Evolutionary conservation across 1,140 invertebrate genomes (phyloP), one percentile per base, ranked within the genome.

Genomic region (Cardiocondyla obscurior): DNA sequence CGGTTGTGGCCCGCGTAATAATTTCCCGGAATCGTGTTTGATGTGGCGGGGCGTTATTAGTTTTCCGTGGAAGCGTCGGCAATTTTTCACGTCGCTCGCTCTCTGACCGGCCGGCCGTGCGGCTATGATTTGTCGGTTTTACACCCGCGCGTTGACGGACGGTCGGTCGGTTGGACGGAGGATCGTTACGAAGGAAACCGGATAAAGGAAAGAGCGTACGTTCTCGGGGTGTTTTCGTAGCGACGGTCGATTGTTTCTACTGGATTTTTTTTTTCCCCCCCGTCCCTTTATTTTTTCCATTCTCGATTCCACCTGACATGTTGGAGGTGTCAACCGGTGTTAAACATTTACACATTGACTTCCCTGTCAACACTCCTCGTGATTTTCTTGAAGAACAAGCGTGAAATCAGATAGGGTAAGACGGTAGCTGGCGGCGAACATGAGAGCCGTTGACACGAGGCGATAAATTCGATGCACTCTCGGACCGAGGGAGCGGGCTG

Each of bases 1-100:
- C 57, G 49, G 83, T 81, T 67, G 62, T 39, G 79, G 76, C 65
- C 70, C 84, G 76, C 70, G 74, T 90, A 91, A 91, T 90, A 84
- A 91, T 91, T 91, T 90, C 89, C 82, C 72, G 74, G 89, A 90
- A 90, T 87, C 79, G 82, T 87, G 88, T 90, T 91, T 90, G 84
- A 91, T 90, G 89, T 86, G 85, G 83, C 87, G 84, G 55, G 36
- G 70, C 81, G 88, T 90, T 91, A 91, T 90, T 90, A 89, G 83
- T 90, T 90, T 88, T 90, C 88, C 85, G 86, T 86, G 84, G 85
- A 87, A 85, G 86, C 85, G 58, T 73, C 67, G 55, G 67, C 83
- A 74, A 87, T 89, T 90, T 90, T 90, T 90, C 87, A 88, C 28
- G 65, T 83, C 85, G 58, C 81, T 82, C 62, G 67, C 81, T 72